A percentile compares a stretch with the other conserved stretches of the same genome.
Evolutionary conservation across 2,797 vertebrate genomes (phyloP).

Genomic region (Brotula barbata): DNA sequence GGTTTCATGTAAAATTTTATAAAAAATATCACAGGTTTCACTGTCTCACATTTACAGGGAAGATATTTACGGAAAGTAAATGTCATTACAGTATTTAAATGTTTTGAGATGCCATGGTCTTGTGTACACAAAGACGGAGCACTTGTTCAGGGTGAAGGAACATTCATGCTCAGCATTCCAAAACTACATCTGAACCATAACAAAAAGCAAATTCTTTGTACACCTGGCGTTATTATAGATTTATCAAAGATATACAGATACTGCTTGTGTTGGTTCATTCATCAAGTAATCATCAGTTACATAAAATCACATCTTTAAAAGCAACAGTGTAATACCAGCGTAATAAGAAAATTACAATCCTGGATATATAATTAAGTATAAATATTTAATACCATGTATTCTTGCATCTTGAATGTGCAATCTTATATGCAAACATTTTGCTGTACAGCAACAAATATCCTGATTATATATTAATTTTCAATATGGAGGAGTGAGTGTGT

Average conservation of each 20-base stretch:
- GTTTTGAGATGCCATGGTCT: conserved; percentile 16
- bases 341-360: conserved; percentile 25
- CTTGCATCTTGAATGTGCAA: conserved; percentile 15
- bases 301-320: conserved; percentile 35
- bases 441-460: conserved; percentile 53
- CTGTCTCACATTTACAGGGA: conserved; percentile 69
- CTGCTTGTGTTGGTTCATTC: conserved; percentile 17
- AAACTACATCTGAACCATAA: conserved; percentile 34
- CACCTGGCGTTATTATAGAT: conserved; percentile 9
- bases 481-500: conserved; percentile 22
- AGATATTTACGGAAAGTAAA: conserved; percentile 39
- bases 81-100: conserved; percentile 46
- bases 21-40: conserved; percentile 72
- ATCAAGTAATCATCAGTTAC: conserved; percentile 22
- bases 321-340: conserved; percentile 42
- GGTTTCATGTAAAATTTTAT: conserved; percentile 74
- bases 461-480: conserved; percentile 47
- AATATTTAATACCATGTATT: conserved; percentile 32
- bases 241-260: conserved; percentile 29
- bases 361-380: conserved; percentile 42
- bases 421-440: conserved; percentile 32
- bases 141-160: conserved; percentile 42
- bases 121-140: conserved; percentile 30
- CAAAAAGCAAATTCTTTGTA: conserved; percentile 38
- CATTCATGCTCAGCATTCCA: conserved; percentile 55